These are phyloP conservation scores for Sylvilagus bachmani DNA, from an alignment of 2,113 vertebrate species.

Conservation along the genomic window DNA sequence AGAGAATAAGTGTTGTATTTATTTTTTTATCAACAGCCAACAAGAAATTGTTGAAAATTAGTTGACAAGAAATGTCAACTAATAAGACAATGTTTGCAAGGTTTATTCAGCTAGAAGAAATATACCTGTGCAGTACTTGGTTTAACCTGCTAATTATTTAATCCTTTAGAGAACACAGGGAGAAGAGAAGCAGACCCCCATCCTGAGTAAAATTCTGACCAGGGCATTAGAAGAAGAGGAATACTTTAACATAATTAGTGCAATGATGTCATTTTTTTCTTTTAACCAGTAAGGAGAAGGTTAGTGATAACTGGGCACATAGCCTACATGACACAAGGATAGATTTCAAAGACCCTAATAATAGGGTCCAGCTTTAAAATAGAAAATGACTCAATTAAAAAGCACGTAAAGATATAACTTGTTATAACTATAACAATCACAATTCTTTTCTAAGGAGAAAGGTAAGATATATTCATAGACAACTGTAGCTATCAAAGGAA, in stretches of 20 bases:
- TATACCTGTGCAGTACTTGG: background rate
- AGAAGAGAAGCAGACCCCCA: background rate
- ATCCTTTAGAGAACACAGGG: background rate
- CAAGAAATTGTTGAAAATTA: no score
- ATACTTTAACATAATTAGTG: background rate
- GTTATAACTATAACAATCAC: background rate
- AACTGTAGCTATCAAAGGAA: background rate
- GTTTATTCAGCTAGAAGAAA: background rate
- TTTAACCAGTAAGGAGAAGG: background rate
- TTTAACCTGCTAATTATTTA: background rate
- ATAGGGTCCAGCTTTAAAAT: conserved; percentile 1
- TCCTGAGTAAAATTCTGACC: background rate
- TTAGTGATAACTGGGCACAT: background rate
- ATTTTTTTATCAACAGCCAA: background rate
- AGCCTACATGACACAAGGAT: background rate
- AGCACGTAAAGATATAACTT: background rate
- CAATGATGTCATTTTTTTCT: background rate
- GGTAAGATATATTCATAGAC: background rate
- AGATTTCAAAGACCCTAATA: background rate
- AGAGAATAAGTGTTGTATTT: background rate
- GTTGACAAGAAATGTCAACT: background rate
- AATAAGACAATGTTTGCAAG: background rate
- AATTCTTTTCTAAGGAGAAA: background rate
- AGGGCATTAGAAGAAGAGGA: background rate
- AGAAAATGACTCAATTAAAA: background rate